Evolutionary conservation across 1,140 invertebrate species (phyloP).

Genomic region (Drosophila quadrilineata): DNA sequence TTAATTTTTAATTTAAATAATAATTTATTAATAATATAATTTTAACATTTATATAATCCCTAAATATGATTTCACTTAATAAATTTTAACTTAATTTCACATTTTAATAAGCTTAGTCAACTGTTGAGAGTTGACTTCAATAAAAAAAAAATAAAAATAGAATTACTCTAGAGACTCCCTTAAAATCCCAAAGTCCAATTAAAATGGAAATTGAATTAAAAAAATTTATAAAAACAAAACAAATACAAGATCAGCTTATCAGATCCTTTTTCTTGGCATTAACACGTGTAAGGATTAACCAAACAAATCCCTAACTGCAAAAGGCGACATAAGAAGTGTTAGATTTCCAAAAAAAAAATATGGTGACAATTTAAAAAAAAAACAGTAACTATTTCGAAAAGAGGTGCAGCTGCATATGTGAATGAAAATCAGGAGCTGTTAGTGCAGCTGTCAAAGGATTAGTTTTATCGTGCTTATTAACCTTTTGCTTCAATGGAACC

Average conservation of each 20-base stretch:
- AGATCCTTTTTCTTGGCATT: no score
- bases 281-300: neutral
- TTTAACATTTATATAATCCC: no score
- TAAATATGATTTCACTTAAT: no score
- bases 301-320: neutral
- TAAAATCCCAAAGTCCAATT: no score
- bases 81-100: no score
- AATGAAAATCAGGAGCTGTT: neutral
- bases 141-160: neutral
- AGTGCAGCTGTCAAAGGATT: slow-evolving; percentile 32
- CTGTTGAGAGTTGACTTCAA: neutral
- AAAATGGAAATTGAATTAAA: no score
- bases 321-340: neutral
- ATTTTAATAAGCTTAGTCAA: no score
- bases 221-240: neutral
- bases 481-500: slow-evolving; percentile 1
- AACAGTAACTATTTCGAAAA: neutral
- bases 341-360: no score
- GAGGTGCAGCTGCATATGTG: slow-evolving; percentile 1
- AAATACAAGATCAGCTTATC: neutral
- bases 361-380: neutral
- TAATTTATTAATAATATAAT: no score
- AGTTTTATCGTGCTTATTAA: slow-evolving; percentile 18
- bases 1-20: no score
- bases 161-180: no score